These are phyloP conservation scores for Podocnemis expansa DNA, from an alignment of 2,113 vertebrate genomes.

Conservation along the genomic window DNA sequence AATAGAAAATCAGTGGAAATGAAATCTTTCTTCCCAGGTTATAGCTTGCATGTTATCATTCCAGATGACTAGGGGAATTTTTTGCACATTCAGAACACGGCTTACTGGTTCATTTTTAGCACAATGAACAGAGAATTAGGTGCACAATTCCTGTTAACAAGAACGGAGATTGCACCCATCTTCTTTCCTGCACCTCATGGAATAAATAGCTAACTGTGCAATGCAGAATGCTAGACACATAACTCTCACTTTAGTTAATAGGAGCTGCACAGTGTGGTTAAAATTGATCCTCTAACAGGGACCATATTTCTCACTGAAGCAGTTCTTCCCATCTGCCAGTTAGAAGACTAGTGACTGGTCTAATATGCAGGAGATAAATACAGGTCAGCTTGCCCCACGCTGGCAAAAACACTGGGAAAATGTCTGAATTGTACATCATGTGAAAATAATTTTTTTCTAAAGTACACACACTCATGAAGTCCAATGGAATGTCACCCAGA, in stretches of 20 bases:
- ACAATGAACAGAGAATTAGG: constrained; percentile 74
- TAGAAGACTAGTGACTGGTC: constrained; percentile 50
- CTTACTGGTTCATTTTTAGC: constrained; percentile 58
- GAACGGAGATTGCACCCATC: constrained; percentile 59
- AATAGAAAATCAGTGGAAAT: constrained; percentile 48
- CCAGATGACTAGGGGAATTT: constrained; percentile 66
- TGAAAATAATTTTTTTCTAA: not conserved
- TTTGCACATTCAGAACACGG: constrained; percentile 75
- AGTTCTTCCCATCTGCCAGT: constrained; percentile 48
- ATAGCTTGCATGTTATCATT: constrained; percentile 14
- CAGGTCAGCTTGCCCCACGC: constrained; percentile 10
- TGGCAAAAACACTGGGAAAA: not conserved
- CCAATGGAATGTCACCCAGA: constrained; percentile 6
- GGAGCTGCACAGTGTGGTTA: not conserved
- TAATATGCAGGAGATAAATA: constrained; percentile 50
- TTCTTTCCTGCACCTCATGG: constrained; percentile 23
- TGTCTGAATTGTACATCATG: constrained; percentile 4
- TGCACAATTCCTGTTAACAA: constrained; percentile 66
- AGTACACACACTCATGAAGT: constrained; percentile 3
- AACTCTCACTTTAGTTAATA: constrained; percentile 16
- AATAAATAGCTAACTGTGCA: constrained; percentile 25
- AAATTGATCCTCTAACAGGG: constrained; percentile 27
- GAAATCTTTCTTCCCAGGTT: constrained; percentile 55
- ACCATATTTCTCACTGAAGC: constrained; percentile 39
- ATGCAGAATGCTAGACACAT: not conserved